A percentile compares a stretch with the other conserved stretches of the same genome.
These are phyloP conservation scores for Hymenopus coronatus DNA, from an alignment of 2,888 invertebrate genomes.

Conservation along the genomic window DNA sequence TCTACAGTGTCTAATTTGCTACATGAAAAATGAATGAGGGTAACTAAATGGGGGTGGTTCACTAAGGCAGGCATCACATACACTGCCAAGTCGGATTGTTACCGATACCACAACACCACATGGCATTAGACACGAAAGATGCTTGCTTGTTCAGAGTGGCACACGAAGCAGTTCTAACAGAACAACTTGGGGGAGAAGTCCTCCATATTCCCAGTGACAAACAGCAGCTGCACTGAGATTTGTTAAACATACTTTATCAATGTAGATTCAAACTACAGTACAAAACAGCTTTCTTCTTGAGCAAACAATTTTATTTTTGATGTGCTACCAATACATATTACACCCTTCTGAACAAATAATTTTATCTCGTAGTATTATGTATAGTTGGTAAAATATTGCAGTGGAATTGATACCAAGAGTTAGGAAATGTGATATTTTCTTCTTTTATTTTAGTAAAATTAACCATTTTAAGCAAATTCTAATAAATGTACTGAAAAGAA, in stretches of 20 bases:
- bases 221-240: not conserved
- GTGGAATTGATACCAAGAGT: too few species aligned
- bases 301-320: not conserved
- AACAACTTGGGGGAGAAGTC: not conserved
- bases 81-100: slow-evolving; percentile 1
- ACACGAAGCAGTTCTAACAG: slow-evolving; percentile 6
- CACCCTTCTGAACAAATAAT: not conserved
- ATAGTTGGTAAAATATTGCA: too few species aligned
- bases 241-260: not conserved
- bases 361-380: not conserved
- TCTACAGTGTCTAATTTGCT: not conserved
- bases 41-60: not conserved
- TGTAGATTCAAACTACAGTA: not conserved
- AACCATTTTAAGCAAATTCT: too few species aligned
- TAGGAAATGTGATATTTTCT: too few species aligned
- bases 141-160: not conserved
- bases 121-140: not conserved
- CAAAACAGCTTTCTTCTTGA: not conserved
- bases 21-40: too few species aligned
- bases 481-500: too few species aligned
- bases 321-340: not conserved
- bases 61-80: slow-evolving; percentile 15
- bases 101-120: not conserved
- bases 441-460: too few species aligned
- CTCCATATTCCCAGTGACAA: not conserved